Conservation (phyloP, 2,113 vertebrate genomes). For the Lasiurus cinereus region DNA sequence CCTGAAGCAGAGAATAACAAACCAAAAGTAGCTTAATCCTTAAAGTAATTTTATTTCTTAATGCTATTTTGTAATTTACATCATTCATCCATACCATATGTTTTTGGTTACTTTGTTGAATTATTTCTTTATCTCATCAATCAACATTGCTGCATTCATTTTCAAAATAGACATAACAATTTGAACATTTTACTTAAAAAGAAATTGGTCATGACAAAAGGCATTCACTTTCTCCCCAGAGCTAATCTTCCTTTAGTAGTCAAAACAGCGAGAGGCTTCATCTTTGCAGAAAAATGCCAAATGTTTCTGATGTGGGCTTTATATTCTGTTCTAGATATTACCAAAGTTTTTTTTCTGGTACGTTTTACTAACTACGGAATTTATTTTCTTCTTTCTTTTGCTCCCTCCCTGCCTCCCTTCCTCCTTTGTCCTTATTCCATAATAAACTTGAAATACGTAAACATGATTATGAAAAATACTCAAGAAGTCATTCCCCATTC, state of each 20-base stretch:
- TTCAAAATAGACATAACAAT: slow-evolving; percentile 8
- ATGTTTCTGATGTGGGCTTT: not conserved
- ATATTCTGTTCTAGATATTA: not conserved
- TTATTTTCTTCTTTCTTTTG: not conserved
- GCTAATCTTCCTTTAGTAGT: not conserved
- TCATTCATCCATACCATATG: not conserved
- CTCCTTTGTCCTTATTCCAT: not conserved
- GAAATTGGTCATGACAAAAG: not conserved
- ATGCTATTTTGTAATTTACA: not conserved
- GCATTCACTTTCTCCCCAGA: not conserved
- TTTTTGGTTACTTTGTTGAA: not conserved
- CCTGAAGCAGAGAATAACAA: not conserved
- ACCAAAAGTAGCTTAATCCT: not conserved
- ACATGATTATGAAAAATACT: not conserved
- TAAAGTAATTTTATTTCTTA: not conserved
- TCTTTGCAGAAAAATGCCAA: not conserved
- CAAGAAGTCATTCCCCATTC: not conserved
- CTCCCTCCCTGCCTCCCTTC: not conserved
- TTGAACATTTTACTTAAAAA: slow-evolving; percentile 6
- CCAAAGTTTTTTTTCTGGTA: not conserved
- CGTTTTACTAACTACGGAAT: not conserved
- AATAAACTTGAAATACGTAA: not conserved
- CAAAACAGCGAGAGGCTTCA: not conserved
- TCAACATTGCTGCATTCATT: not conserved
- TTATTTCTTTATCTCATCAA: not conserved